Evolutionary conservation across 2,888 invertebrate species (phyloP).

Genomic region (Blastobasis adustella): DNA sequence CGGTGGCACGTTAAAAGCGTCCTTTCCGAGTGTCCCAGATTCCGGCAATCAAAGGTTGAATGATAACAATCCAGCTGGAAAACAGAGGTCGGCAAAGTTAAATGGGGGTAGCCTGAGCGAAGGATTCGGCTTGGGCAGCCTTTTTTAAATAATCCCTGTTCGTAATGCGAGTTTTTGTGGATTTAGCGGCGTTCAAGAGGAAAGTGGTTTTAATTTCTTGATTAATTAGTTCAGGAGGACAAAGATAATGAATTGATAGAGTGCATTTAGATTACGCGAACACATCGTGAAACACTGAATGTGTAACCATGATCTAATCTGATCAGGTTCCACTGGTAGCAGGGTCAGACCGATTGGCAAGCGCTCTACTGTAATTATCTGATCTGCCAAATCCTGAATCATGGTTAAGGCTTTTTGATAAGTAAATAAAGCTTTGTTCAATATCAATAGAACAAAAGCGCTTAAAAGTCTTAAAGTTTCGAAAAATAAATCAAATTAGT

Average conservation of each 20-base stretch:
- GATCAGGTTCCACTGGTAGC: too few species aligned
- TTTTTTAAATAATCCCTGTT: neutral
- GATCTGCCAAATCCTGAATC: too few species aligned
- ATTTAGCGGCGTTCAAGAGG: neutral
- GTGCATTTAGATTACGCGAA: too few species aligned
- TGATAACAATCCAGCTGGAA: conserved; percentile 29
- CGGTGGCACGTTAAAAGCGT: neutral
- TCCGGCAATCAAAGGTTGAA: conserved; percentile 34
- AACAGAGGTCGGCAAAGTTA: conserved; percentile 41
- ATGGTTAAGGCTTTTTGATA: too few species aligned
- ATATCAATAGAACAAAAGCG: neutral
- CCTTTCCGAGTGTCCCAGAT: neutral
- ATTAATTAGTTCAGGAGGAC: neutral
- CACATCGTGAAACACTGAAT: too few species aligned
- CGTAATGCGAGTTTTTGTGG: neutral
- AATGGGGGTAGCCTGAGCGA: conserved; percentile 43
- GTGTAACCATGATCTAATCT: too few species aligned
- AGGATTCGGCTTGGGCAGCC: conserved; percentile 13
- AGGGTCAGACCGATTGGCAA: too few species aligned
- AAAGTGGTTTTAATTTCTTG: neutral
- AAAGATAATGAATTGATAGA: neutral
- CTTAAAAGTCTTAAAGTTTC: neutral
- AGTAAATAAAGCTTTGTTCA: too few species aligned
- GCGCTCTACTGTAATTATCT: too few species aligned
- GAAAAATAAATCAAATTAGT: neutral